Evolutionary conservation across 2,888 invertebrate genomes (phyloP).

Genomic region (Caenorhabditis parvicauda): DNA sequence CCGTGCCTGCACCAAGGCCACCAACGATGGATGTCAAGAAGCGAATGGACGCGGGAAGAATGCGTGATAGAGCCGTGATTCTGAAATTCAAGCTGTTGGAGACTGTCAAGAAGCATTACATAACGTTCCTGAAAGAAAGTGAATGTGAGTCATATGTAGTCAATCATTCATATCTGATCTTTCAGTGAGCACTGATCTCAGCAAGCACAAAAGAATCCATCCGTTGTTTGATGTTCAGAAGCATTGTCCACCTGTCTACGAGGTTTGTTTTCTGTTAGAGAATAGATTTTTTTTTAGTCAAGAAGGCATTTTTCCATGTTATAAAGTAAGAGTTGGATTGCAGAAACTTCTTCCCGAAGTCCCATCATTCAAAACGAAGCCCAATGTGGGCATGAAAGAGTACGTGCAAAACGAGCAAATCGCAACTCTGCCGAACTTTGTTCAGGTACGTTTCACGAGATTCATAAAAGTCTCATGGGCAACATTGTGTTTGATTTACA

Average conservation of each 20-base stretch:
- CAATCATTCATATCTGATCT: too few relatives aligned
- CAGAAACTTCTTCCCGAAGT: conserved; percentile 10
- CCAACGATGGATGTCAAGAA: conserved; percentile 10
- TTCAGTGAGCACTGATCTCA: too few relatives aligned
- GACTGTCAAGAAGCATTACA: conserved; percentile 12
- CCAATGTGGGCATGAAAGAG: conserved; percentile 20
- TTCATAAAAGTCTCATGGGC: too few relatives aligned
- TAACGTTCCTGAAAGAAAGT: conserved; percentile 12
- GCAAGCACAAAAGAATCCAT: conserved; percentile 10
- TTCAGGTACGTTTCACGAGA: too few relatives aligned
- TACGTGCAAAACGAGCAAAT: conserved; percentile 10
- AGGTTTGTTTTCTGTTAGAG: too few relatives aligned
- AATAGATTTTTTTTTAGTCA: too few relatives aligned
- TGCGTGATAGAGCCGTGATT: conserved; percentile 17
- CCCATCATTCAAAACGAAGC: conserved; percentile 4
- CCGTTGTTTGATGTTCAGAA: conserved; percentile 14
- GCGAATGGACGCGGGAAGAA: conserved; percentile 21
- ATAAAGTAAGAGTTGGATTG: too few relatives aligned
- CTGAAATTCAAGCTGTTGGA: conserved; percentile 12
- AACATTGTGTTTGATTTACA: too few relatives aligned
- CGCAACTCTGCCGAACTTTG: conserved; percentile 7
- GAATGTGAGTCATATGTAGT: conserved; percentile 15
- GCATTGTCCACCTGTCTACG: conserved; percentile 11
- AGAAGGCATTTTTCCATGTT: too few relatives aligned
- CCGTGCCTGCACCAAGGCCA: conserved; percentile 6